A percentile compares a stretch with the other conserved stretches of the same genome.
Evolutionary conservation across 2,888 invertebrate species (phyloP).

Genomic region (Galerucella pusilla): DNA sequence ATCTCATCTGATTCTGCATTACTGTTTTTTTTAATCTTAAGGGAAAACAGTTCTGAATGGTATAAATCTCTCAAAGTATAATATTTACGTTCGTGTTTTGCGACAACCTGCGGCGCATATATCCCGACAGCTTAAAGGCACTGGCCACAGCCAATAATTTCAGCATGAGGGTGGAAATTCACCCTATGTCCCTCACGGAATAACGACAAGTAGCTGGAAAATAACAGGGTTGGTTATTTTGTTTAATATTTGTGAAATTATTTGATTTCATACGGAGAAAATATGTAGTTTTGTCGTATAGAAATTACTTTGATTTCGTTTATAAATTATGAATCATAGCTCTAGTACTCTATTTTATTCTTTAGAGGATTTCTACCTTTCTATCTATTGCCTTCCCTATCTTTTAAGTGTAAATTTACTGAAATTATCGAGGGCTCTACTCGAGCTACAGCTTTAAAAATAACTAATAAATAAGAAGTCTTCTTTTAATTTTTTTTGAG

Average conservation of each 20-base stretch:
- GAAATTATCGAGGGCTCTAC: no score
- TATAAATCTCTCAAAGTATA: conserved; percentile 5
- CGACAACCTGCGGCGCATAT: conserved; percentile 9
- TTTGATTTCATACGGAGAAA: not conserved
- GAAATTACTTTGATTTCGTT: no score
- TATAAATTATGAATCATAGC: no score
- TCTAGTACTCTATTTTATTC: no score
- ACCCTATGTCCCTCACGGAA: conserved; percentile 10
- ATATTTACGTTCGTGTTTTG: conserved; percentile 5
- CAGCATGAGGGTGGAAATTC: conserved; percentile 26
- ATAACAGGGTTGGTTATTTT: not conserved
- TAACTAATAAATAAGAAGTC: no score
- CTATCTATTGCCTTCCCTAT: no score
- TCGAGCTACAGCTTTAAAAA: no score
- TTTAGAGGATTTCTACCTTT: no score
- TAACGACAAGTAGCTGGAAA: not conserved
- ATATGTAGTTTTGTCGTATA: no score
- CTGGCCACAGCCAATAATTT: conserved; percentile 30
- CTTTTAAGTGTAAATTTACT: no score
- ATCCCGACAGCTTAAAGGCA: conserved; percentile 17
- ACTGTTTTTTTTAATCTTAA: not conserved
- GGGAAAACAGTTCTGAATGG: not conserved
- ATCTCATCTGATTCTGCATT: not conserved
- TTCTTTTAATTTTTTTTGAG: not conserved
- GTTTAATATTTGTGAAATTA: not conserved